A percentile compares a stretch with the other conserved stretches of the same genome.
Evolutionary conservation across 2,888 invertebrate species (phyloP).

Genomic region (Eupithecia insigniata): DNA sequence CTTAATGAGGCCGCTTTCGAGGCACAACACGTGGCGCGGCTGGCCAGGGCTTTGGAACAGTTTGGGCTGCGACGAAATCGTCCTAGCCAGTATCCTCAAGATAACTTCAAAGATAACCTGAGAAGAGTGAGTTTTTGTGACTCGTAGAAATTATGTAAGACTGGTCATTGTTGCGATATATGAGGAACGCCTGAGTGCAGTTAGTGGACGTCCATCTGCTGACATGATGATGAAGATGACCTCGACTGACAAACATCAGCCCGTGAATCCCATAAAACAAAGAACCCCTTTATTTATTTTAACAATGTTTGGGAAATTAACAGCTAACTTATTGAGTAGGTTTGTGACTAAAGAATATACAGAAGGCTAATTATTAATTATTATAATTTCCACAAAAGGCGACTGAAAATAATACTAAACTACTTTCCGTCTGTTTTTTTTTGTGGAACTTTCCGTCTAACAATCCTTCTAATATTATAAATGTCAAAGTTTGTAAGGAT

Average conservation of each 20-base stretch:
- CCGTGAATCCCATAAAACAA: no score
- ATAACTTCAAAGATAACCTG: conserved; percentile 23
- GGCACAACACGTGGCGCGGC: conserved; percentile 21
- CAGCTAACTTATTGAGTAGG: no score
- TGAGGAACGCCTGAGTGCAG: neutral
- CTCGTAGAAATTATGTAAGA: neutral
- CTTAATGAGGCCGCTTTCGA: conserved; percentile 29
- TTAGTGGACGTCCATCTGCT: neutral
- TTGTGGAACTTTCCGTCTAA: no score
- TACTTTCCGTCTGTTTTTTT: no score
- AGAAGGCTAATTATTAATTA: no score
- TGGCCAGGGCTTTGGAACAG: conserved; percentile 23
- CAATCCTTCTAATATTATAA: no score
- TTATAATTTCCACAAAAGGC: no score
- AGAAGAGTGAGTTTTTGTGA: conserved; percentile 20
- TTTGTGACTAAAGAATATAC: no score
- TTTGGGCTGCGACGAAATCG: conserved; percentile 31
- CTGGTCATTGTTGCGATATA: neutral
- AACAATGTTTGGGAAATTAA: no score
- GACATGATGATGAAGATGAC: neutral
- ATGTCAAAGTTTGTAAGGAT: no score
- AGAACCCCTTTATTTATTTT: no score
- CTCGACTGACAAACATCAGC: neutral
- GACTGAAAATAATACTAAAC: no score
- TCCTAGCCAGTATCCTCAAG: conserved; percentile 24